A percentile compares a stretch with the other conserved stretches of the same genome.
Evolutionary conservation across 2,888 invertebrate species (phyloP).

Genomic region (Celastrina argiolus): DNA sequence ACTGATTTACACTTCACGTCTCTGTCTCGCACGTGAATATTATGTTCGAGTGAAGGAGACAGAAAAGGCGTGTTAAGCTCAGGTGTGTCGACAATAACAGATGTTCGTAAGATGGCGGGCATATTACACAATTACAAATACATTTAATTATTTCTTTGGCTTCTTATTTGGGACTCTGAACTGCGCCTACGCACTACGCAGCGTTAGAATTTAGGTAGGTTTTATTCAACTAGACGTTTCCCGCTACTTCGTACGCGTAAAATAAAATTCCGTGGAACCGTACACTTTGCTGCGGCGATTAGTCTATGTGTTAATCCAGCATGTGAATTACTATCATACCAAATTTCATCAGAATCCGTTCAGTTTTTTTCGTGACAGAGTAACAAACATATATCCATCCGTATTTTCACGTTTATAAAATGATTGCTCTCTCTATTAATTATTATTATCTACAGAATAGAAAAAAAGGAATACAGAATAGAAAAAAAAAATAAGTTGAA

Average conservation of each 20-base stretch:
- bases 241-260: neutral
- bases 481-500: no score
- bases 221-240: neutral
- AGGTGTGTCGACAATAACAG: conserved; percentile 77
- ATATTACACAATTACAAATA: conserved; percentile 75
- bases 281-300: no score
- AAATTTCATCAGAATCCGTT: no score
- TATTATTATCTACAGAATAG: no score
- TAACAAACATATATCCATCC: no score
- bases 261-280: neutral
- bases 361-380: no score
- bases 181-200: conserved; percentile 41
- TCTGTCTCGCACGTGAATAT: conserved; percentile 37
- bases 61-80: conserved; percentile 47
- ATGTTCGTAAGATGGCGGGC: conserved; percentile 66
- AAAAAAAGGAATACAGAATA: no score
- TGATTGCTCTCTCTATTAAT: no score
- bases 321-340: no score
- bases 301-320: no score
- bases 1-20: conserved; percentile 47
- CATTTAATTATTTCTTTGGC: conserved; percentile 72
- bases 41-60: conserved; percentile 40
- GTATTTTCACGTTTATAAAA: no score
- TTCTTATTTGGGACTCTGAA: conserved; percentile 61
- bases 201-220: conserved; percentile 24